phyloP scores from a whole-genome alignment of 1,140 invertebrate species.

The Macrobrachium nipponense region DNA sequence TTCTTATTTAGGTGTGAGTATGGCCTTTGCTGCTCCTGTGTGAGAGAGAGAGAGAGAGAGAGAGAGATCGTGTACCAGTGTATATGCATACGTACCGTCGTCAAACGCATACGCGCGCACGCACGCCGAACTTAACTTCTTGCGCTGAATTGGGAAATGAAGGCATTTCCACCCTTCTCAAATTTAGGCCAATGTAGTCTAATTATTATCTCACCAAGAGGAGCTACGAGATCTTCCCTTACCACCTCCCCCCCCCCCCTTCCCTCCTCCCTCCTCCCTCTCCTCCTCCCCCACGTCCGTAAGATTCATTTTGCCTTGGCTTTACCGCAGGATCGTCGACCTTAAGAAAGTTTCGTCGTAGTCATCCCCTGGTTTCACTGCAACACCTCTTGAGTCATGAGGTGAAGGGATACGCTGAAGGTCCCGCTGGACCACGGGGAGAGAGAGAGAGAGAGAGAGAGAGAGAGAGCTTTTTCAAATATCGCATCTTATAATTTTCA shows the following conservation, averaged over 20 bases:
- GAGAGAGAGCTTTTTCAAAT: neutral
- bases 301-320: neutral
- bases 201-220: slow-evolving; percentile 18
- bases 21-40: neutral
- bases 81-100: neutral
- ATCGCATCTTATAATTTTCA: too few relatives aligned
- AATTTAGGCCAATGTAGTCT: slow-evolving; percentile 31
- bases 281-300: too few relatives aligned
- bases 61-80: neutral
- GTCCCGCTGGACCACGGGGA: neutral
- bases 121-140: neutral
- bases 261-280: too few relatives aligned
- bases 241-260: too few relatives aligned
- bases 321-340: neutral
- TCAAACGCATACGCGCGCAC: neutral
- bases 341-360: neutral
- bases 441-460: neutral
- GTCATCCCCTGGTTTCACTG: neutral
- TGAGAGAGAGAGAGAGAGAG: neutral
- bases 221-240: neutral
- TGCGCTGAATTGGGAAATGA: neutral
- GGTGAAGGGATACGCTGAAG: slow-evolving; percentile 28
- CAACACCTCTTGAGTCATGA: slow-evolving; percentile 22
- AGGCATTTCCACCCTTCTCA: slow-evolving; percentile 25
- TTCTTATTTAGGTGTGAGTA: too few relatives aligned